Evolutionary conservation across 2,797 vertebrate species (phyloP).

Genomic region (Dermochelys coriacea): DNA sequence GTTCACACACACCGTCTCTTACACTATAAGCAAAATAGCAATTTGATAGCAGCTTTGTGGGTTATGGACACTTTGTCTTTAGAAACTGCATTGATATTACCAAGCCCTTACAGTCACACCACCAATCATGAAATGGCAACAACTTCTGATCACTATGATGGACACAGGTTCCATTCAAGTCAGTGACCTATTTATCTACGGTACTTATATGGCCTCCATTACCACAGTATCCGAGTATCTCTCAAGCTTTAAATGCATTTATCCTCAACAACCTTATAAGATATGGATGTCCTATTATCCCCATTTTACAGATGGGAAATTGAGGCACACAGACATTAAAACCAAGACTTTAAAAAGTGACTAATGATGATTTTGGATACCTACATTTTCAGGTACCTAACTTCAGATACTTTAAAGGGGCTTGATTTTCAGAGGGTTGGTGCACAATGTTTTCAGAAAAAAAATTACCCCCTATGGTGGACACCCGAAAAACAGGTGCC

Average conservation of each 20-base stretch:
- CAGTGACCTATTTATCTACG: background rate
- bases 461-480: background rate
- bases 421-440: background rate
- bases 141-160: too few species aligned
- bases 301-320: background rate
- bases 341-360: background rate
- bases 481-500: background rate
- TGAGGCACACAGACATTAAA: background rate
- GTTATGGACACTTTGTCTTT: too few species aligned
- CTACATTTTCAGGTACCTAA: background rate
- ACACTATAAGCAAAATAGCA: too few species aligned
- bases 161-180: background rate
- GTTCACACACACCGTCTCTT: too few species aligned
- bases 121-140: too few species aligned
- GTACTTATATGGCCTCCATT: background rate
- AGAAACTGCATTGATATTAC: too few species aligned
- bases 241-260: background rate
- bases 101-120: too few species aligned
- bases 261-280: background rate
- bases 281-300: background rate
- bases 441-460: background rate
- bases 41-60: too few species aligned
- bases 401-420: too few species aligned
- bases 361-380: too few species aligned
- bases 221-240: background rate